These are phyloP conservation scores for Rhamphomyia laevipes DNA, from an alignment of 2,888 invertebrate genomes.

Conservation along the genomic window DNA sequence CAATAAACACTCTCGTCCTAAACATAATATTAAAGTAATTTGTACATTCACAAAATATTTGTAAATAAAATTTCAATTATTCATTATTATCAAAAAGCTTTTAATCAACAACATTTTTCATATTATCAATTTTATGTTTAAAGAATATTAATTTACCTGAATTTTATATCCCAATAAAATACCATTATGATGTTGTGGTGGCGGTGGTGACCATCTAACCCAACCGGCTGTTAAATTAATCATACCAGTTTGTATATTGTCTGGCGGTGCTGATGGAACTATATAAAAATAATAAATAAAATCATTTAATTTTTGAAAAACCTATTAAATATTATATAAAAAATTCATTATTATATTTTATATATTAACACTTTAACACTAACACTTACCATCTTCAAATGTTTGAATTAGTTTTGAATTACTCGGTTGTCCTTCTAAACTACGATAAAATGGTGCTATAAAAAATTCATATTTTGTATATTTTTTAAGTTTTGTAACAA, in stretches of 20 bases:
- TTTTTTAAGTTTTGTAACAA: constrained; percentile 60
- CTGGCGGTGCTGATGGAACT: constrained; percentile 69
- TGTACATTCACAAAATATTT: too few relatives aligned
- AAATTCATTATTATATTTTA: not conserved
- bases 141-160: constrained; percentile 42
- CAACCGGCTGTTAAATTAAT: constrained; percentile 68
- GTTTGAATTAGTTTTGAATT: constrained; percentile 79
- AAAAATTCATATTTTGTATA: constrained; percentile 80
- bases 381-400: constrained; percentile 67
- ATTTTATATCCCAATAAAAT: constrained; percentile 38
- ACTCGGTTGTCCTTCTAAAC: constrained; percentile 85
- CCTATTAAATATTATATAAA: not conserved
- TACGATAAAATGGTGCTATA: constrained; percentile 72
- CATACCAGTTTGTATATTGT: constrained; percentile 65
- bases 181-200: constrained; percentile 67
- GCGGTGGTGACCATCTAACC: constrained; percentile 72
- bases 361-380: too few relatives aligned
- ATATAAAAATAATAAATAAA: not conserved
- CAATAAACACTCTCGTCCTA: too few relatives aligned
- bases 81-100: too few relatives aligned
- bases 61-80: too few relatives aligned
- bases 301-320: not conserved
- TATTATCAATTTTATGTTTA: too few relatives aligned
- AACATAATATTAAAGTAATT: too few relatives aligned
- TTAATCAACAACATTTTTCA: too few relatives aligned